phyloP scores from a whole-genome alignment of 2,113 vertebrate species.

The Pycnonotus jocosus region DNA sequence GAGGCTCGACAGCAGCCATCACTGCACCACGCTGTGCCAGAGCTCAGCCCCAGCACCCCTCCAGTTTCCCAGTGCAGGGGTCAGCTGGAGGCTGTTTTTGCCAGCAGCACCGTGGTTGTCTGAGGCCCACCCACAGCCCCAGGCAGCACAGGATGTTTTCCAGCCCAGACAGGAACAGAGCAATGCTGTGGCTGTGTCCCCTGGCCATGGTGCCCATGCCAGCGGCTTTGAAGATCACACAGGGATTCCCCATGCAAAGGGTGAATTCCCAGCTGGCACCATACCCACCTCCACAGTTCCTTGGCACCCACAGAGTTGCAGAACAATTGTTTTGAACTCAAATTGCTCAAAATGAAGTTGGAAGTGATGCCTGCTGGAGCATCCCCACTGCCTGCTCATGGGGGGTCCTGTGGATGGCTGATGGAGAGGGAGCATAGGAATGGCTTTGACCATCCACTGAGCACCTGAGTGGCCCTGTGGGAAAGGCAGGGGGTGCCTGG shows the following conservation, averaged over 20 bases:
- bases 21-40: not conserved
- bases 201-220: not conserved
- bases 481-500: not conserved
- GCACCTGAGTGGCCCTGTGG: not conserved
- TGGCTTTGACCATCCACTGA: not conserved
- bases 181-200: not conserved
- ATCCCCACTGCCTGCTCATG: not conserved
- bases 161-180: not conserved
- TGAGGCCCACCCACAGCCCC: not conserved
- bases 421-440: not conserved
- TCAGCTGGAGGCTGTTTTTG: not conserved
- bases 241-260: conserved; percentile 11
- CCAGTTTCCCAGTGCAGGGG: not conserved
- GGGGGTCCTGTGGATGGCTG: not conserved
- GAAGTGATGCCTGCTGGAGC: not conserved
- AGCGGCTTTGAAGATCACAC: not conserved
- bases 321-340: not conserved
- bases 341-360: not conserved
- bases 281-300: not conserved
- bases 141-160: not conserved
- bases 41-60: not conserved
- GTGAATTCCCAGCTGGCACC: conserved; percentile 47
- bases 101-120: not conserved
- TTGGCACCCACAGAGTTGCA: not conserved
- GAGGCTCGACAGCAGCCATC: not conserved